Evolutionary conservation across 1,140 invertebrate genomes (phyloP).

Genomic region (Drosophila persimilis): DNA sequence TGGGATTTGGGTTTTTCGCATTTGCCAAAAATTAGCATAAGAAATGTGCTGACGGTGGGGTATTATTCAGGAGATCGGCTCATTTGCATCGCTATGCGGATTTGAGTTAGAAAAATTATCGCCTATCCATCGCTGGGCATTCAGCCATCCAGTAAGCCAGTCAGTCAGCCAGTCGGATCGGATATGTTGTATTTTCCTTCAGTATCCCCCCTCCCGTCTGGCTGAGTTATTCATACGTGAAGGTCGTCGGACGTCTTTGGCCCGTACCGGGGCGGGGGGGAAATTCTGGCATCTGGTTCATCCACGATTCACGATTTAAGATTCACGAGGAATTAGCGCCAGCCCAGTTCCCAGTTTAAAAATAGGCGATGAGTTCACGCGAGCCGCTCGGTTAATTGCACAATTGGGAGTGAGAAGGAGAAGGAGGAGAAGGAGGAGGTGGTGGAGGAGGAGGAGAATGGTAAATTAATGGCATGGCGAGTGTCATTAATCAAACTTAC

Average conservation of each 20-base stretch:
- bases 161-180: conserved; percentile 10
- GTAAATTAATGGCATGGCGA: conserved; percentile 48
- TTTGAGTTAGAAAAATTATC: conserved; percentile 69
- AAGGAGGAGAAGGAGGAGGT: background rate
- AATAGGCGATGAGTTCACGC: conserved; percentile 78
- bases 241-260: conserved; percentile 48
- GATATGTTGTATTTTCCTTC: conserved; percentile 28
- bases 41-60: conserved; percentile 72
- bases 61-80: conserved; percentile 39
- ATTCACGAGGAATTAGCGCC: conserved; percentile 58
- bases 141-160: background rate
- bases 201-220: background rate
- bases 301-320: conserved; percentile 17
- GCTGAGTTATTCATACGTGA: conserved; percentile 53
- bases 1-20: conserved; percentile 70
- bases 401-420: conserved; percentile 19
- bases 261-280: background rate
- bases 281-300: conserved; percentile 49
- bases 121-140: conserved; percentile 20
- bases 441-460: conserved; percentile 20
- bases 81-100: conserved; percentile 81
- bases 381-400: conserved; percentile 51
- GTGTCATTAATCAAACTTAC: conserved; percentile 72
- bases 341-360: conserved; percentile 47
- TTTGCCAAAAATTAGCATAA: conserved; percentile 77